Base-by-base conservation (phyloP, 2,888 invertebrate species). In the Kuschelorhynchus macadamiae region DNA sequence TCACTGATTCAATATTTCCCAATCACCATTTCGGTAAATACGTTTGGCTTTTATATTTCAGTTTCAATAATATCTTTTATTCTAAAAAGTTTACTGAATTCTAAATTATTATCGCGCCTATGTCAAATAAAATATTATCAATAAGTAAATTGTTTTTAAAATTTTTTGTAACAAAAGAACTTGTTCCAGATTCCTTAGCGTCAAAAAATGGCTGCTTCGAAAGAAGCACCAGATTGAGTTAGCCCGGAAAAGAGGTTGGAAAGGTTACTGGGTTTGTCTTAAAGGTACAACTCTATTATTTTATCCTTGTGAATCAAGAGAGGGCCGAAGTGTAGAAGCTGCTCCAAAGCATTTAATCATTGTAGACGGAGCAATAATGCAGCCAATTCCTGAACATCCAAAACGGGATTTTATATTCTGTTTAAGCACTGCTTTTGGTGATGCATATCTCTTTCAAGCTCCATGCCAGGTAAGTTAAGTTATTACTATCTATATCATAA, bases 371-470 rank as follows among this genome's bases (percentile, higher is more conserved):
- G 96, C 96, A 78, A 96, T 98, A 84, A 96, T 97, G 93, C 98
- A 98, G 85, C 96, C 97, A 50, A 96, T 98, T 81, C 98, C 98
- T n/a, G 98, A 98, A 84, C 97, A 98, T 85, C 98, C 98, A 14
- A 97, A 97, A 84, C 88, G 97, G 77, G 97, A 98, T 85, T 93
- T 96, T 85, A 97, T 98, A 84, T 98, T 98, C 87, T 97, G 98
- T 83, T 89, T 98, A 79, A 97, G 97, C 86, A 98, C 97, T 33
- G 96, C 97, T 55, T 97, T 97, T 85, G 98, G 98, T 73, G 97
- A 98, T 86, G 97, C 97, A 71, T 98, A 97, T 85, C 88, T 98
- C 72, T 97, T 98, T 85, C 97, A 98, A 90, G 98, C 91, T 62
- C 91, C 91, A 50, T 91, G 91, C 82, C 91, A 91, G 88, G 91